Evolutionary conservation across 2,797 vertebrate species (phyloP).

Genomic region (Neosilurus hyrtlii): DNA sequence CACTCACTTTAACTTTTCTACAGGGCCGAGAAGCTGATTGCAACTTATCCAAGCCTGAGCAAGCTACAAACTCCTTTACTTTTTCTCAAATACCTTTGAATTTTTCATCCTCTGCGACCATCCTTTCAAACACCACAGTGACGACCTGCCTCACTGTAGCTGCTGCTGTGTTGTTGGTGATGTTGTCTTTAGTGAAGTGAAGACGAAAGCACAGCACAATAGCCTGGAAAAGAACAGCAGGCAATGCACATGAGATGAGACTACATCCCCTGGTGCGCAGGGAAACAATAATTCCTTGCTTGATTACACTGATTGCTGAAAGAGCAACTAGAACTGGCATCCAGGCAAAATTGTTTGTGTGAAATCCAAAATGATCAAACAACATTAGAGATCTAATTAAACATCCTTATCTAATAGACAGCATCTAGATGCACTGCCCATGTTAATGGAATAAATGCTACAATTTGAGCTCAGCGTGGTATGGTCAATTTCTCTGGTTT

Average conservation of each 20-base stretch:
- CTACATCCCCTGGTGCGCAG: background rate
- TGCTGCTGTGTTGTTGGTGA: slow-evolving; percentile 97
- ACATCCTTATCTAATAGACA: background rate
- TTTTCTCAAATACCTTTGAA: slow-evolving; percentile 81
- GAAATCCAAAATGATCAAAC: background rate
- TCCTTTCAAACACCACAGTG: slow-evolving; percentile 97
- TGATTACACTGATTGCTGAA: background rate
- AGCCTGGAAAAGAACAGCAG: slow-evolving; percentile 74
- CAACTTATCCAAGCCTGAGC: background rate
- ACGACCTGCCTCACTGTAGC: slow-evolving; percentile 97
- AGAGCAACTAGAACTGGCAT: background rate
- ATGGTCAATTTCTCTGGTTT: background rate
- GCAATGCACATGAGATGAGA: background rate
- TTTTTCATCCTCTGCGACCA: slow-evolving; percentile 93
- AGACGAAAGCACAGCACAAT: slow-evolving; percentile 98
- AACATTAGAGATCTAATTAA: slow-evolving; percentile 18
- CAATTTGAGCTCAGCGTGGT: background rate
- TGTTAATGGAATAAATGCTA: background rate
- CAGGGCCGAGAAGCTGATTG: background rate
- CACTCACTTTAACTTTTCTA: too few species aligned
- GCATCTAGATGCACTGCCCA: background rate
- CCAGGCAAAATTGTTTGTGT: background rate
- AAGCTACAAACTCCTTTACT: background rate
- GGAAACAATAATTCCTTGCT: background rate
- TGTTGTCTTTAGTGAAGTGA: slow-evolving; percentile 99